Evolutionary conservation across 2,797 vertebrate genomes (phyloP), one percentile per base, ranked within the genome.

Genomic region (Brachymystax lenok): DNA sequence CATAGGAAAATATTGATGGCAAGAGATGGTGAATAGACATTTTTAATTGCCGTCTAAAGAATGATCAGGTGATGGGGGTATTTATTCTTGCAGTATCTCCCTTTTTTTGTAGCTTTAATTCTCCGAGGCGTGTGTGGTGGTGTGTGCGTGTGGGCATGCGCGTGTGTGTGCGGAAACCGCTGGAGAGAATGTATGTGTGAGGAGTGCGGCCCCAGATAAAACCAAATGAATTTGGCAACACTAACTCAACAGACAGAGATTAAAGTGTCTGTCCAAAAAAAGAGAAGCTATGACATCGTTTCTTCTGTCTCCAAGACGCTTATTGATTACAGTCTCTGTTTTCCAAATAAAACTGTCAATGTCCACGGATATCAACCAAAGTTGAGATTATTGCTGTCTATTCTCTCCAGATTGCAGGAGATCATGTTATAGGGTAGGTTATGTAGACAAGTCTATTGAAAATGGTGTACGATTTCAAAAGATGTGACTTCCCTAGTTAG

Each of bases 311-410:
- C 86, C 85, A 67, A 88, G 89, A 88, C 85, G 86, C 90, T 87
- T 84, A 91, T 93, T 90, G 88, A 92, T 93, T 90, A 91, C 24
- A 87, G 88, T 88, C 90, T 90, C 87, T 89, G 87, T 91, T 90
- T 92, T 82, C 81, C 76, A 73, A 87, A 91, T 93, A 93, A 93
- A 94, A 89, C 88, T 83, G 89, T 92, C 90, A 90, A 87, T 92
- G 89, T 86, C 84, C 83, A 82, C 83, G 83, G 82, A 89, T 91
- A 90, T 88, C 81, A 85, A 84, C 86, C 82, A 82, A 82, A 0
- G 89, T 89, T 86, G 88, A 90, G 89, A 90, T 92, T 82, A 92
- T 84, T 85, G 77, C 82, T 78, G 77, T 85, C 85, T 83, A 76
- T 88, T 28, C 16, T 40, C 21, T 51, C 24, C 78, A 88, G 90